These are phyloP conservation scores for Limnephilus lunatus DNA, from an alignment of 2,888 invertebrate genomes.

Conservation along the genomic window DNA sequence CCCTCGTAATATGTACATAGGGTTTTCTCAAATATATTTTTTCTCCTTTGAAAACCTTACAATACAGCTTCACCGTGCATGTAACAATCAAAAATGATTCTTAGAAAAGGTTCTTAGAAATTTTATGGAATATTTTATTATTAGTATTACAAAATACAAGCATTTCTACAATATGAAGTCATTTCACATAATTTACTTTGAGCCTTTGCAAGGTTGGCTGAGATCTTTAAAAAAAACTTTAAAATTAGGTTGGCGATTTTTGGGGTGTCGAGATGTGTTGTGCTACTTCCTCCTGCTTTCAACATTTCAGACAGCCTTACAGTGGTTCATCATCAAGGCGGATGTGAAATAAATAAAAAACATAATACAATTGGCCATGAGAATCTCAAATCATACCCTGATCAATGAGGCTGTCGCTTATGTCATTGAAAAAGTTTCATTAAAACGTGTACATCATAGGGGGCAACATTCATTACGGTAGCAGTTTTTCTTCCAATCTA, in stretches of 20 bases:
- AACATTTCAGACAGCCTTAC: neutral
- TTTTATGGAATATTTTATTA: no score
- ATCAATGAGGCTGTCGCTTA: no score
- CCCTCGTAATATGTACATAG: neutral
- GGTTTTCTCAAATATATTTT: neutral
- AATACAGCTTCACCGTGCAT: neutral
- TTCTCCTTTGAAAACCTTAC: neutral
- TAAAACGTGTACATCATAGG: no score
- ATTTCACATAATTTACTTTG: neutral
- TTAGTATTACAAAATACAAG: neutral
- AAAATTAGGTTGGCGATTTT: neutral
- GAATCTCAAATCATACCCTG: neutral
- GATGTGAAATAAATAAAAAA: neutral
- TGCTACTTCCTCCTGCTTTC: neutral
- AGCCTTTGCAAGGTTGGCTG: neutral
- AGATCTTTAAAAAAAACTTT: neutral
- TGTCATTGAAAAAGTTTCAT: no score
- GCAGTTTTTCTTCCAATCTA: no score
- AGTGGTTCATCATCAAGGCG: neutral
- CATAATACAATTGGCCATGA: neutral
- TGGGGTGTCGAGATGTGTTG: neutral
- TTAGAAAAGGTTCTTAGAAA: neutral
- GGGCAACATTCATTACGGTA: no score
- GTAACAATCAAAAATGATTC: neutral
- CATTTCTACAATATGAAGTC: neutral